phyloP scores from a whole-genome alignment of 2,113 vertebrate genomes.

The Hydropotes inermis region DNA sequence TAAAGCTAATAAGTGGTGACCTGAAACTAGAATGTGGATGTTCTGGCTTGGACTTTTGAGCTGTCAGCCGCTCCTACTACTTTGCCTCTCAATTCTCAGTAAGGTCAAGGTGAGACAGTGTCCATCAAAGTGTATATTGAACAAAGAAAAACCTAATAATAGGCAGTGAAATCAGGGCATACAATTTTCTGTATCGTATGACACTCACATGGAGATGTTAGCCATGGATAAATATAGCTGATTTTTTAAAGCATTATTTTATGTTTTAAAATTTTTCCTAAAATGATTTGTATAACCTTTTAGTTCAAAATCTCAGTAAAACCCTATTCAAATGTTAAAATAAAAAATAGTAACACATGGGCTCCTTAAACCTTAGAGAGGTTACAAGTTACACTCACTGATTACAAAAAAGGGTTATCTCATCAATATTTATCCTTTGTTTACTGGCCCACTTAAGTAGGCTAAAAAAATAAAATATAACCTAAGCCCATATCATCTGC shows the following conservation, averaged over 20 bases:
- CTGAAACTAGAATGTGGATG: not conserved
- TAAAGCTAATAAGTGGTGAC: not conserved
- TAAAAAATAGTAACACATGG: not conserved
- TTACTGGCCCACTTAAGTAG: not conserved
- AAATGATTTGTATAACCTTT: not conserved
- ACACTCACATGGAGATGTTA: not conserved
- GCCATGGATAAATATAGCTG: not conserved
- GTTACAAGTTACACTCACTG: not conserved
- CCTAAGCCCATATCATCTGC: not conserved
- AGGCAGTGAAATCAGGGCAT: not conserved
- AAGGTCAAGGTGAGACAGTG: not conserved
- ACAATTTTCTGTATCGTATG: not conserved
- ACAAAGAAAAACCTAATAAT: not conserved
- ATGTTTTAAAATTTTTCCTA: not conserved
- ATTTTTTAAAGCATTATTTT: not conserved
- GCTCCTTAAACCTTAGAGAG: not conserved
- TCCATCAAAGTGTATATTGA: not conserved
- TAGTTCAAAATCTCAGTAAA: conserved; percentile 37
- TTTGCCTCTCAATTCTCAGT: not conserved
- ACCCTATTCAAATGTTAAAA: conserved; percentile 45
- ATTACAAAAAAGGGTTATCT: not conserved
- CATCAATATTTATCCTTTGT: not conserved
- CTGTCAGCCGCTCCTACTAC: not conserved
- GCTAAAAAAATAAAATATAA: not conserved
- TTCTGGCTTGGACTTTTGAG: not conserved